Percentiles rank a stretch among this genome's conserved stretches.
These are phyloP conservation scores for Myotis vivesi DNA, from an alignment of 2,797 vertebrate genomes.

Conservation along the genomic window DNA sequence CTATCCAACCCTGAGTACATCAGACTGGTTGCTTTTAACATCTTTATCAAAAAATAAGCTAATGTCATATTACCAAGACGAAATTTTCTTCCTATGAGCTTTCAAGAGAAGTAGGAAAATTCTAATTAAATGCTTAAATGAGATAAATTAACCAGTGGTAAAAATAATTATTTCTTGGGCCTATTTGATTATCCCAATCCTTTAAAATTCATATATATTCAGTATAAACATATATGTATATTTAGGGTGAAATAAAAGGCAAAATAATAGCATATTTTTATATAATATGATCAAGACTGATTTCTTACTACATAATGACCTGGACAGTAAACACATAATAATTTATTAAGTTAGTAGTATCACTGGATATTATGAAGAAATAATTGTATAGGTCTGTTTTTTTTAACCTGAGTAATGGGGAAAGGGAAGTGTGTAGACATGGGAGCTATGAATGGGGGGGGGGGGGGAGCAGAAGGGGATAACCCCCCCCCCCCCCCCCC, in stretches of 20 bases:
- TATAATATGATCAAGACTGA: background rate
- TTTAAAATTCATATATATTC: background rate
- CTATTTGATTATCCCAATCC: background rate
- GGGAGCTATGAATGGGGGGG: background rate
- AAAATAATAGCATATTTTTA: slow-evolving; percentile 25
- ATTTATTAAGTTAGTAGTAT: background rate
- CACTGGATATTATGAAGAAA: background rate
- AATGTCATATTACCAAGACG: slow-evolving; percentile 66
- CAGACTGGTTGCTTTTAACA: slow-evolving; percentile 70
- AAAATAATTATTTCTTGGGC: slow-evolving; percentile 33
- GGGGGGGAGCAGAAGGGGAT: background rate
- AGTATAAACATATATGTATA: background rate
- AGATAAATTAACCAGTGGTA: slow-evolving; percentile 57
- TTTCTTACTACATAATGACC: background rate
- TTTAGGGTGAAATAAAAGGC: slow-evolving; percentile 27
- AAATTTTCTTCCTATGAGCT: slow-evolving; percentile 54
- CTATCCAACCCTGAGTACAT: slow-evolving; percentile 74
- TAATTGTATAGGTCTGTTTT: background rate
- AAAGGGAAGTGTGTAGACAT: background rate
- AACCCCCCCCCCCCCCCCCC: too few relatives aligned
- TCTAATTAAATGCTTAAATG: slow-evolving; percentile 57
- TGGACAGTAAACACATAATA: slow-evolving; percentile 12
- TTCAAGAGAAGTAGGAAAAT: slow-evolving; percentile 59
- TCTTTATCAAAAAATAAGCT: slow-evolving; percentile 70
- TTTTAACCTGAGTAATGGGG: background rate